Evolutionary conservation across 2,113 vertebrate genomes (phyloP), one percentile per base, ranked within the genome.

Genomic region (Strix aluco): DNA sequence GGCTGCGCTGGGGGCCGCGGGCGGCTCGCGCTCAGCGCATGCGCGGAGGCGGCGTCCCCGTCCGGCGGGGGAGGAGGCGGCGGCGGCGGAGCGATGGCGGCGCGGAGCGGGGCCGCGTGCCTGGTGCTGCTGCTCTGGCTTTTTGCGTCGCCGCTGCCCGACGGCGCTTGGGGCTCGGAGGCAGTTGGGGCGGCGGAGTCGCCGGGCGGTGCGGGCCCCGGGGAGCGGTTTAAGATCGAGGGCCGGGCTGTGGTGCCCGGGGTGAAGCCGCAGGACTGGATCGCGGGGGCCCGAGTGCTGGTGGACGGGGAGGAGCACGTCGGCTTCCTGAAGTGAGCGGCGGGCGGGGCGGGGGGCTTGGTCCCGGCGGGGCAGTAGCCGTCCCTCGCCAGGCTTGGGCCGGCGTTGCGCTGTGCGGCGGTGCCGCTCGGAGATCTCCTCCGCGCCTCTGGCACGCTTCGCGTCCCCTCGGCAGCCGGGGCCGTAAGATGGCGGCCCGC

Each of bases 301-400:
- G 99, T 99, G 58, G 99, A 99, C 57, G 99, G 99, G 29, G 99
- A 99, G 90, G 99, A 99, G 80, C 98, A 99, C 79, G 98, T 99
- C 83, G 99, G 99, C 8, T 99, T 99, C 97, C 90, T 99, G 42
- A 99, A 98, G 99, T 99, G 95, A 98, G 97, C 85, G 69, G 32
- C 29, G 73, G 30, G 67, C 15, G 59, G 70, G 49, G 36, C 14
- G 71, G 29, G 42, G 38, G 67, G 32, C 13, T 19, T 1, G 77
- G 54, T 20, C 16, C 29, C 18, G 13, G 55, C n/a, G 62, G 29
- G n/a, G 49, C 4, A 21, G 51, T 0, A 6, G 18, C 21, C 22
- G 47, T 13, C 30, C 30, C 13, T 32, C 46, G 20, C 20, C 9
- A 42, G 59, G 30, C 36, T 27, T 10, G 49, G 22, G 40, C n/a